phyloP scores from a whole-genome alignment of 1,140 invertebrate genomes.

The Daktulosphaira vitifoliae region DNA sequence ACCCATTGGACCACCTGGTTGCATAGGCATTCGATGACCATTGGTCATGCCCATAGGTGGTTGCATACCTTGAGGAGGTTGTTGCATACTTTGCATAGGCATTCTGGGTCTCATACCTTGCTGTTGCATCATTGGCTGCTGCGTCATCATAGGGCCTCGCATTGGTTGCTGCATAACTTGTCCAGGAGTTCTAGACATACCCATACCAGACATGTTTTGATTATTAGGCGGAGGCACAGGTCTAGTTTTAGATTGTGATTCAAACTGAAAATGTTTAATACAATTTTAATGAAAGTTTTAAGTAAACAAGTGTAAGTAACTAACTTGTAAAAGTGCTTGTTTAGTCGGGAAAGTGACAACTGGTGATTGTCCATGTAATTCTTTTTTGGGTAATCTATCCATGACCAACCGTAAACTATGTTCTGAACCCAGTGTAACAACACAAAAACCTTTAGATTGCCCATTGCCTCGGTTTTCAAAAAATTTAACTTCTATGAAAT shows the following conservation, averaged over 20 bases:
- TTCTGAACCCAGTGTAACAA: conserved; percentile 85
- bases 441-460: conserved; percentile 96
- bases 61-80: conserved; percentile 50
- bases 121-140: conserved; percentile 41
- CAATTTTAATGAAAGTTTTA: neutral
- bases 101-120: conserved; percentile 47
- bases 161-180: conserved; percentile 37
- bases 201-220: conserved; percentile 26
- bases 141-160: conserved; percentile 41
- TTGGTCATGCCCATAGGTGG: conserved; percentile 41
- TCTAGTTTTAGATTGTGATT: conserved; percentile 81
- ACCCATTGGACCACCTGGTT: conserved; percentile 32
- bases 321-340: conserved; percentile 61
- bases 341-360: conserved; percentile 92
- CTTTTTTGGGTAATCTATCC: conserved; percentile 87
- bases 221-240: conserved; percentile 53
- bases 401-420: conserved; percentile 78
- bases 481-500: conserved; percentile 97
- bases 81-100: conserved; percentile 41
- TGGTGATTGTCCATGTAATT: conserved; percentile 88
- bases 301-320: conserved; percentile 1
- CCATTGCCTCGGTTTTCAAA: conserved; percentile 99
- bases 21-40: conserved; percentile 39
- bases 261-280: conserved; percentile 54
- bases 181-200: conserved; percentile 31